Percentiles rank a stretch among this genome's conserved stretches.
These are phyloP conservation scores for Atrina japonica DNA, from an alignment of 2,888 invertebrate genomes.

Conservation along the genomic window DNA sequence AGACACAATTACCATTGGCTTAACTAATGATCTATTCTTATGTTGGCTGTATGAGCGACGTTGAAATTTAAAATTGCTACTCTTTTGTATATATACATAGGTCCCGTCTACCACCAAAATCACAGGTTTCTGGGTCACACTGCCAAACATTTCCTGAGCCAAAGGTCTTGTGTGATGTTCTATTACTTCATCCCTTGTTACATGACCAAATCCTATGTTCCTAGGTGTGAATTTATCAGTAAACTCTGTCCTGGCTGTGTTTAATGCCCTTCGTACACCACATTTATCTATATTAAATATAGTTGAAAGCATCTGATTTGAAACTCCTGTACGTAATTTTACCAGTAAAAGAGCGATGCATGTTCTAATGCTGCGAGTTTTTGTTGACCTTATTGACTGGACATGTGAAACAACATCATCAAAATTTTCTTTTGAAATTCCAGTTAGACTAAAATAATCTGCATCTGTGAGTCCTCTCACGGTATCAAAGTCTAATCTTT, in stretches of 20 bases:
- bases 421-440: constrained; percentile 26
- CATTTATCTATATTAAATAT: constrained; percentile 31
- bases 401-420: constrained; percentile 28
- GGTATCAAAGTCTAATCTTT: constrained; percentile 29
- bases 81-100: constrained; percentile 30
- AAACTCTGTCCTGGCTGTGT: constrained; percentile 24
- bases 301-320: constrained; percentile 23
- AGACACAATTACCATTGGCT: constrained; percentile 29
- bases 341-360: constrained; percentile 33
- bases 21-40: constrained; percentile 32
- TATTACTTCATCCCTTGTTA: constrained; percentile 16
- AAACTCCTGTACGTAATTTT: constrained; percentile 28
- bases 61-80: constrained; percentile 24
- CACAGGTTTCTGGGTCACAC: constrained; percentile 10
- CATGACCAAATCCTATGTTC: constrained; percentile 28
- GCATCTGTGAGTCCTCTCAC: background rate
- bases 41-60: constrained; percentile 21
- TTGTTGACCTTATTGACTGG: constrained; percentile 20
- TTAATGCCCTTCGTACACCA: constrained; percentile 28
- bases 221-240: constrained; percentile 16
- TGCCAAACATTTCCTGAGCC: constrained; percentile 31
- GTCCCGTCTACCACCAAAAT: constrained; percentile 32
- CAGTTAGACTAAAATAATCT: constrained; percentile 26
- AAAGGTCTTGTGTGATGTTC: constrained; percentile 33
- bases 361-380: constrained; percentile 25